phyloP scores from a whole-genome alignment of 2,113 vertebrate genomes.

The Daphoenositta chrysoptera region DNA sequence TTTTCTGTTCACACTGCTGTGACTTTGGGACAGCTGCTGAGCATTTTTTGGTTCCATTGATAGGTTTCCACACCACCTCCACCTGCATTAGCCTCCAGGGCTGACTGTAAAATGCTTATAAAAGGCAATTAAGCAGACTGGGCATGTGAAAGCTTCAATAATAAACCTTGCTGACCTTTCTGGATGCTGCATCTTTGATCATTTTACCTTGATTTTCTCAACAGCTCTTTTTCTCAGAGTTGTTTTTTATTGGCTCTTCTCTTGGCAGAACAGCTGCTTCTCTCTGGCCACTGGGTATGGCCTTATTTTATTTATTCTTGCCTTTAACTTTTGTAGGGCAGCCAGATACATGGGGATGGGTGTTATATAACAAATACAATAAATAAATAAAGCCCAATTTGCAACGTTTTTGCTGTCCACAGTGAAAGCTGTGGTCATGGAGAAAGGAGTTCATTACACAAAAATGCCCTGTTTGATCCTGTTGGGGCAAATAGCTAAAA shows the following conservation, averaged over 20 bases:
- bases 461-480: slow-evolving; percentile 62
- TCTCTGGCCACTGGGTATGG: slow-evolving; percentile 19
- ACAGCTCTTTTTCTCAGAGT: background rate
- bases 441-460: slow-evolving; percentile 47
- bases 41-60: background rate
- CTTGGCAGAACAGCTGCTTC: slow-evolving; percentile 57
- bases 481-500: slow-evolving; percentile 40
- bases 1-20: background rate
- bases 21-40: background rate
- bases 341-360: slow-evolving; percentile 64
- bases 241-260: slow-evolving; percentile 45
- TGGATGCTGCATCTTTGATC: slow-evolving; percentile 5
- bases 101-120: background rate
- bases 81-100: background rate
- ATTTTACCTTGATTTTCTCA: slow-evolving; percentile 46
- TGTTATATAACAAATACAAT: slow-evolving; percentile 68
- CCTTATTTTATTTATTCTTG: slow-evolving; percentile 57
- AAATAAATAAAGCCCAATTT: slow-evolving; percentile 59
- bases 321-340: slow-evolving; percentile 47
- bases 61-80: background rate
- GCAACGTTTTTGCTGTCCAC: slow-evolving; percentile 26
- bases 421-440: slow-evolving; percentile 64
- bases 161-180: slow-evolving; percentile 16
- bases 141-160: background rate
- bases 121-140: background rate